Evolutionary conservation across 92 coral and sea anemone genomes (phyloP).

Genomic region (Heliopora coerulea): DNA sequence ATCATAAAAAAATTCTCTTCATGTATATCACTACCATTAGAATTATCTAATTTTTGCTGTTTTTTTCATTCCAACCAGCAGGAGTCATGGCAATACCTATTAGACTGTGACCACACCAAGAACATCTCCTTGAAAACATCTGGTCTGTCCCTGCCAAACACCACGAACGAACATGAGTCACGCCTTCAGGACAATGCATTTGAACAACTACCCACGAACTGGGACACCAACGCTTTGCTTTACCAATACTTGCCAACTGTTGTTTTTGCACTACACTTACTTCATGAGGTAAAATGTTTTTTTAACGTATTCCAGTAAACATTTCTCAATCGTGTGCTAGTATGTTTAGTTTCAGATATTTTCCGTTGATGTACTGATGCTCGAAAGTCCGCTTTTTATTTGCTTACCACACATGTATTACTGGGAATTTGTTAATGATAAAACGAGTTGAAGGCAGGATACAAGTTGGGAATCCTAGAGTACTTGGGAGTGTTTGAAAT

Average conservation of each 20-base stretch:
- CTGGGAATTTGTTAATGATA: too few species aligned
- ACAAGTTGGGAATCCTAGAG: too few species aligned
- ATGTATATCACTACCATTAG: not conserved
- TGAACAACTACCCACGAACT: slow-evolving; percentile 26
- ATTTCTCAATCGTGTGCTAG: too few species aligned
- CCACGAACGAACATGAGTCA: not conserved
- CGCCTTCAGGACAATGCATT: not conserved
- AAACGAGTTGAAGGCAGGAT: too few species aligned
- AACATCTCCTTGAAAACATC: not conserved
- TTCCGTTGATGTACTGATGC: too few species aligned
- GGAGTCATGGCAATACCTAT: slow-evolving; percentile 28
- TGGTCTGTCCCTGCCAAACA: slow-evolving; percentile 1
- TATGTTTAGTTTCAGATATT: too few species aligned
- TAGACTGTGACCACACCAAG: not conserved
- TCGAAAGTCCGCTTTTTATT: too few species aligned
- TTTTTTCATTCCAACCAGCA: not conserved
- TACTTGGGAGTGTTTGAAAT: too few species aligned
- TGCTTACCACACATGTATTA: too few species aligned
- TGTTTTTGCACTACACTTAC: slow-evolving; percentile 81
- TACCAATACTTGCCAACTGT: slow-evolving; percentile 65
- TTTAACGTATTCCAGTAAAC: too few species aligned
- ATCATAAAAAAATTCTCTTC: too few species aligned
- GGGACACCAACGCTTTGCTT: slow-evolving; percentile 65
- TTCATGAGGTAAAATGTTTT: slow-evolving; percentile 72
- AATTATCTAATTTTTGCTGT: not conserved